Percentiles rank a stretch among this genome's conserved stretches.
Conservation (phyloP, 2,888 invertebrate genomes). For the Oxyscelio sp. region DNA sequence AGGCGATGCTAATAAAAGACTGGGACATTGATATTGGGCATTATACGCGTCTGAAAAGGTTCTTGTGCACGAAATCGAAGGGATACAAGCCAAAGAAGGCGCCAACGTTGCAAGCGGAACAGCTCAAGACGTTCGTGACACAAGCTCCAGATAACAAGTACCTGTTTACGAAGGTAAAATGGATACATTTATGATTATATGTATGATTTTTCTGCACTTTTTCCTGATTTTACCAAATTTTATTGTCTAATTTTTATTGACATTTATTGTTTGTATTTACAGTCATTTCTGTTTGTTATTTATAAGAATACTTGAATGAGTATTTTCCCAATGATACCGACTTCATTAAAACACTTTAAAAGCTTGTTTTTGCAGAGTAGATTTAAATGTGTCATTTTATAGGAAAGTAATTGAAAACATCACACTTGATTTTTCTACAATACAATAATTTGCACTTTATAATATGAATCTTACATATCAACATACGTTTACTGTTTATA, state of each 20-base stretch:
- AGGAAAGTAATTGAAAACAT: slow-evolving; percentile 29
- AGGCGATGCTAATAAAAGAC: slow-evolving; percentile 9
- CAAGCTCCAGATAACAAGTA: slow-evolving; percentile 16
- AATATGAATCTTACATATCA: slow-evolving; percentile 20
- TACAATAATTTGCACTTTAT: slow-evolving; percentile 21
- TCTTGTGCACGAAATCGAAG: slow-evolving; percentile 27
- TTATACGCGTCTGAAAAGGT: slow-evolving; percentile 11
- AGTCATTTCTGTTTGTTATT: slow-evolving; percentile 21
- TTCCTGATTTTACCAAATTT: slow-evolving; percentile 14
- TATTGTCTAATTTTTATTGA: slow-evolving; percentile 22
- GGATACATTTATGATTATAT: slow-evolving; percentile 11
- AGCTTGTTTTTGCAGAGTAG: slow-evolving; percentile 22
- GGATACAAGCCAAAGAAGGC: slow-evolving; percentile 40
- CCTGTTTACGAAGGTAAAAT: slow-evolving; percentile 26
- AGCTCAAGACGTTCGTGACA: slow-evolving; percentile 4
- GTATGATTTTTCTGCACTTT: slow-evolving; percentile 18
- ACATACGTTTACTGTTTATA: slow-evolving; percentile 18
- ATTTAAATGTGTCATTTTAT: slow-evolving; percentile 15
- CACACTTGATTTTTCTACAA: slow-evolving; percentile 27
- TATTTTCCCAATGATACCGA: not conserved
- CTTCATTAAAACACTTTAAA: slow-evolving; percentile 17
- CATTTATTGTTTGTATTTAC: slow-evolving; percentile 26
- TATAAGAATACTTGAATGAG: slow-evolving; percentile 21
- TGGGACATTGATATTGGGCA: slow-evolving; percentile 2
- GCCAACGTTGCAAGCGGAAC: slow-evolving; percentile 11